Conservation (phyloP, 2,797 vertebrate genomes). For the Leptoclinus maculatus region DNA sequence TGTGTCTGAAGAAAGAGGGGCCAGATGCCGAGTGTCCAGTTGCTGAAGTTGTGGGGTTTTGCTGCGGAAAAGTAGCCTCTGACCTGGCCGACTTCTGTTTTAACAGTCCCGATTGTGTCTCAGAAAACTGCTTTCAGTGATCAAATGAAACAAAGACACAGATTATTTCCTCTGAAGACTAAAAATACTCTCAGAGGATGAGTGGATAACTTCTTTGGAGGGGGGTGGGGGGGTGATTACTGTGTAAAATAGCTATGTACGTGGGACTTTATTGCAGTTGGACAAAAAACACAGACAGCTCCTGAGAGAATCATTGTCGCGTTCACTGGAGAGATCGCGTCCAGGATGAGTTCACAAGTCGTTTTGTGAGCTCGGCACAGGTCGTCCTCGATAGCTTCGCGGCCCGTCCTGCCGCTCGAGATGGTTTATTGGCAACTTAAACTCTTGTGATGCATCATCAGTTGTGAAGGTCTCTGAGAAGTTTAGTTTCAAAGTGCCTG, state of each 20-base stretch:
- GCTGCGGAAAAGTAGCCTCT: conserved; percentile 51
- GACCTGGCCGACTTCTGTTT: conserved; percentile 44
- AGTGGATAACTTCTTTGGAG: conserved; percentile 7
- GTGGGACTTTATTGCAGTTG: conserved; percentile 20
- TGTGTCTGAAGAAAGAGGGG: conserved; percentile 79
- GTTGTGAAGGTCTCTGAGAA: conserved; percentile 70
- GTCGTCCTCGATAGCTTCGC: conserved; percentile 29
- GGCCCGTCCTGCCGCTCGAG: conserved; percentile 54
- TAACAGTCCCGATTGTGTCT: conserved; percentile 16
- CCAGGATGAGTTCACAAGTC: conserved; percentile 33
- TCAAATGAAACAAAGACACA: conserved; percentile 7
- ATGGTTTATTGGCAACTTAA: conserved; percentile 76
- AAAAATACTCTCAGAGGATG: conserved; percentile 25
- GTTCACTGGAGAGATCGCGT: conserved; percentile 50
- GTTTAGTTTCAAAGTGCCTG: conserved; percentile 73
- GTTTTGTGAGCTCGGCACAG: conserved; percentile 15
- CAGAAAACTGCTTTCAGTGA: not conserved
- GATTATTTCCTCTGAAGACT: conserved; percentile 32
- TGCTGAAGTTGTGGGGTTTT: conserved; percentile 60
- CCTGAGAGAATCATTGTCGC: conserved; percentile 39
- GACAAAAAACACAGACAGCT: conserved; percentile 39
- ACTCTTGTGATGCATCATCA: conserved; percentile 61
- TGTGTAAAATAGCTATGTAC: conserved; percentile 24
- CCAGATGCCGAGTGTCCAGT: conserved; percentile 78
- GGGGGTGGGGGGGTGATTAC: not conserved